Percentiles rank a stretch among this genome's conserved stretches.
phyloP scores from a whole-genome alignment of 1,140 invertebrate species.

The Tetramorium alpestre region DNA sequence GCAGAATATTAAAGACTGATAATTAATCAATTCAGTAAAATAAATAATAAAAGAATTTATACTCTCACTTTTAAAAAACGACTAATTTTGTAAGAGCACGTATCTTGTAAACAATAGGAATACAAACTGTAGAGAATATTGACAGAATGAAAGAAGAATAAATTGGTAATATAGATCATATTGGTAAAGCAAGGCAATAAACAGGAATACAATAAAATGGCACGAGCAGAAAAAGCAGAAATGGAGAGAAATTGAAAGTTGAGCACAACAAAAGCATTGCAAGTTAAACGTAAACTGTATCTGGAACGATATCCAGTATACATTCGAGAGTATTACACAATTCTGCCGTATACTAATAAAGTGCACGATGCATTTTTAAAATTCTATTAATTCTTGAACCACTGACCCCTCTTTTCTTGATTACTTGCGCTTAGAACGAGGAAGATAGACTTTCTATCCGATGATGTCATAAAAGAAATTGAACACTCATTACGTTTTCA shows the following conservation, averaged over 20 bases:
- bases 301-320: constrained; percentile 13
- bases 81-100: not conserved
- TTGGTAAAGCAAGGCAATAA: constrained; percentile 32
- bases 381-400: constrained; percentile 40
- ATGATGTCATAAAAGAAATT: constrained; percentile 24
- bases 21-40: not conserved
- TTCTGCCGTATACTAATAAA: constrained; percentile 6
- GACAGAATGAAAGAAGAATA: not conserved
- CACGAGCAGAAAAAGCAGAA: not conserved
- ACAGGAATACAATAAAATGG: constrained; percentile 20
- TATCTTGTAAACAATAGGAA: not conserved
- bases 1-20: not conserved
- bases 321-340: constrained; percentile 1
- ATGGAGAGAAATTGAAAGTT: constrained; percentile 25
- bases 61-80: not conserved
- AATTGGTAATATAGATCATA: not conserved
- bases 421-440: not conserved
- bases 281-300: constrained; percentile 8
- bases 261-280: constrained; percentile 10
- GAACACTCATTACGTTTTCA: constrained; percentile 29
- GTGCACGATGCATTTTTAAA: constrained; percentile 19
- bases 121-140: not conserved
- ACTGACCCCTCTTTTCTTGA: not conserved
- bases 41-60: not conserved
- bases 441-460: not conserved